These are phyloP conservation scores for Euleptes europaea DNA, from an alignment of 2,113 vertebrate genomes.

Conservation along the genomic window DNA sequence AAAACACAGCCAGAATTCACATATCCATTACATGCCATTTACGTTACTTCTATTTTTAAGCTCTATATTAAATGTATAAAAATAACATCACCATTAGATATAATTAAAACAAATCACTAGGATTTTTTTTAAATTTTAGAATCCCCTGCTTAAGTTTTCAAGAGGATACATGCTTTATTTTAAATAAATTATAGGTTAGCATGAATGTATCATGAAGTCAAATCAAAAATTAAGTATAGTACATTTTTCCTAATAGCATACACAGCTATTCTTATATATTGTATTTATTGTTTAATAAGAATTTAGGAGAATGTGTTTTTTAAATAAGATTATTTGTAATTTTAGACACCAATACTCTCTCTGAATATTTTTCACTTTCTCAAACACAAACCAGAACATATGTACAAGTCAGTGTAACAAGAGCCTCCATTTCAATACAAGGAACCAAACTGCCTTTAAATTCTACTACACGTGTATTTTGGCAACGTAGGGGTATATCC, in stretches of 20 bases:
- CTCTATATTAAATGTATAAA: slow-evolving; percentile 65
- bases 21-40: slow-evolving; percentile 65
- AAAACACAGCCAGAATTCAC: slow-evolving; percentile 62
- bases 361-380: slow-evolving; percentile 49
- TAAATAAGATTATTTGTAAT: slow-evolving; percentile 52
- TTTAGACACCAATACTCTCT: slow-evolving; percentile 61
- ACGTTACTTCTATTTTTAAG: slow-evolving; percentile 55
- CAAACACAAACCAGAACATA: slow-evolving; percentile 59
- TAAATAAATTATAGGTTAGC: slow-evolving; percentile 72
- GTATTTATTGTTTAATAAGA: slow-evolving; percentile 51
- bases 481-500: slow-evolving; percentile 78
- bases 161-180: slow-evolving; percentile 73
- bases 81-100: slow-evolving; percentile 61
- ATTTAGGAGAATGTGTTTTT: slow-evolving; percentile 64
- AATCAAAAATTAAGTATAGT: slow-evolving; percentile 58
- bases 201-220: slow-evolving; percentile 62
- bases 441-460: slow-evolving; percentile 67
- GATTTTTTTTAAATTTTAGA: slow-evolving; percentile 61
- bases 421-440: slow-evolving; percentile 61
- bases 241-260: slow-evolving; percentile 65
- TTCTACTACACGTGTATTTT: slow-evolving; percentile 72
- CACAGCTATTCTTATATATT: slow-evolving; percentile 67
- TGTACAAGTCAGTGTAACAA: slow-evolving; percentile 60
- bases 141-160: slow-evolving; percentile 61
- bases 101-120: slow-evolving; percentile 70